Conservation (phyloP, 2,888 invertebrate species). For the Caenorhabditis wallacei region DNA sequence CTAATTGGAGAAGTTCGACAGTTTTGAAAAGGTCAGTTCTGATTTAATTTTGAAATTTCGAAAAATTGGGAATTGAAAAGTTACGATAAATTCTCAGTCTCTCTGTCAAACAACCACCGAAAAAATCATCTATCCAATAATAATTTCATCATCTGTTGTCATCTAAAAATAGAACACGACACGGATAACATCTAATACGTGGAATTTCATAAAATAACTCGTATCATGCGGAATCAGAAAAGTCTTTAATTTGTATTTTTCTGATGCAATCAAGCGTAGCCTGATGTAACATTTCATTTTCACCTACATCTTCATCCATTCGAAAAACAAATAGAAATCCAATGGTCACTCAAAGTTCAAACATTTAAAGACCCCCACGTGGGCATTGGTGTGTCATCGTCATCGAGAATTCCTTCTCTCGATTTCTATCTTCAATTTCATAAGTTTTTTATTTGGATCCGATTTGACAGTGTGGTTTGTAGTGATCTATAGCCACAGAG, state of each 20-base stretch:
- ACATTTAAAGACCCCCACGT: conserved; percentile 31
- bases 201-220: background rate
- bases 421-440: conserved; percentile 8
- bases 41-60: too few relatives aligned
- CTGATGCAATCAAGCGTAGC: conserved; percentile 33
- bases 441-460: conserved; percentile 10
- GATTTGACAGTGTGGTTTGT: conserved; percentile 17
- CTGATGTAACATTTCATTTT: conserved; percentile 14
- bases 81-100: too few relatives aligned
- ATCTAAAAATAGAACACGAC: conserved; percentile 2
- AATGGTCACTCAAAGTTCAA: conserved; percentile 16
- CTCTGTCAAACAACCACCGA: too few relatives aligned
- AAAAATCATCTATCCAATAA: too few relatives aligned
- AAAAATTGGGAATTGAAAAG: too few relatives aligned
- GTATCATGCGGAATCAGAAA: background rate
- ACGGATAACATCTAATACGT: background rate
- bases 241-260: background rate
- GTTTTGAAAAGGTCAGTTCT: too few relatives aligned
- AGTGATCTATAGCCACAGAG: conserved; percentile 16
- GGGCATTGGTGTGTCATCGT: conserved; percentile 19
- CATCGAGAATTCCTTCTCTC: background rate
- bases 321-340: background rate
- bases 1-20: too few relatives aligned
- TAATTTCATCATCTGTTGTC: conserved; percentile 5
- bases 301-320: background rate